Conservation (phyloP, 2,797 vertebrate genomes). For the Poliocrania exsul region DNA sequence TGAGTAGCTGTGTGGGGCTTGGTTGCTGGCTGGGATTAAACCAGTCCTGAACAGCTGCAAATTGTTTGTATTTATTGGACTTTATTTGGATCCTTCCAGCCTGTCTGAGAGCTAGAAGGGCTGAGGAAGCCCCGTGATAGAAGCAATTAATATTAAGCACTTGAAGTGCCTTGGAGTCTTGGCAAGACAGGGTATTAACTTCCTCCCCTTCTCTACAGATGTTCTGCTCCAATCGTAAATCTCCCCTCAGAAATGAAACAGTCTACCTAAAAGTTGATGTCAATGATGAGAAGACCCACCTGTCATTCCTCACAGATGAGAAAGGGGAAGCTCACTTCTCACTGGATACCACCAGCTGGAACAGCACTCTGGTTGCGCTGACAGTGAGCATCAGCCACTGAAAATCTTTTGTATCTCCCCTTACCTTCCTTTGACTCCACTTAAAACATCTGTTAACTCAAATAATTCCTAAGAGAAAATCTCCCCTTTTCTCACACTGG, state of each 20-base stretch:
- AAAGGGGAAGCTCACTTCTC: constrained; percentile 48
- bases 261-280: constrained; percentile 8
- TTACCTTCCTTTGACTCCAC: background rate
- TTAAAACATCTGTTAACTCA: background rate
- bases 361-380: constrained; percentile 23
- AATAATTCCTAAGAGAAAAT: background rate
- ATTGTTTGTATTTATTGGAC: background rate
- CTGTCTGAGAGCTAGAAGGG: background rate
- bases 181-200: background rate
- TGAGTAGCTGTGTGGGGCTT: background rate
- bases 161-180: background rate
- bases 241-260: background rate
- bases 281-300: background rate
- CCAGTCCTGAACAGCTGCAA: background rate
- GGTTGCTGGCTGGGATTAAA: background rate
- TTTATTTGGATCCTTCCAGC: background rate
- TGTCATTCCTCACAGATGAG: constrained; percentile 40
- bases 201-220: constrained; percentile 19
- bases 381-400: constrained; percentile 4
- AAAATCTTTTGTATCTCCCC: background rate
- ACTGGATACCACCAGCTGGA: constrained; percentile 51
- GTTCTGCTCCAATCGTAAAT: accelerated
- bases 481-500: background rate
- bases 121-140: background rate
- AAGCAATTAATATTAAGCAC: background rate